Evolutionary conservation across 2,888 invertebrate species (phyloP), one percentile per base, ranked within the genome.

Genomic region (Melinopterus prodromus): DNA sequence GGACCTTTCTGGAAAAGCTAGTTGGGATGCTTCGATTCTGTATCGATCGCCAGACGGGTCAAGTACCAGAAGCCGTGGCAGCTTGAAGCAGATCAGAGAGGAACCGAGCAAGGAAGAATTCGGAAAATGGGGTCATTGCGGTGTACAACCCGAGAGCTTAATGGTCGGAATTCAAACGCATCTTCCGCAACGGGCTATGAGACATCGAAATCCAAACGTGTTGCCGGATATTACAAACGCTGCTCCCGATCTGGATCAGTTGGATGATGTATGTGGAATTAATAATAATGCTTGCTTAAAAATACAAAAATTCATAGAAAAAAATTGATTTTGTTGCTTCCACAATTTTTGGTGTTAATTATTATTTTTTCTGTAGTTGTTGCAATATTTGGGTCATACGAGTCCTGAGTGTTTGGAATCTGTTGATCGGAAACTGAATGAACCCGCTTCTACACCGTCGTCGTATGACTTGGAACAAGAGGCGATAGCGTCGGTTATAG

Each of bases 11-110:
- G 98, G 99, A 76, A 99, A 98, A 90, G 96, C 97, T 77, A 97
- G 97, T 85, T 99, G 99, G 98, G 98, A 99, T 90, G 97, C 97
- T 70, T 96, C 97, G 0, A 95, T 98, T 80, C 91, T 99, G 0
- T 97, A 97, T 89, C 94, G 95, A 87, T 94, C 95, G 85, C 95
- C 96, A 0, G 90, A 91, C 7, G 71, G 71, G 2, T 69, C 76
- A 16, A 69, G n/a, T 15, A 26, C 26, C 35, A 15, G 76, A 80
- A 77, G 71, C 80, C 78, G 69, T 69, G 36, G 15, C 70, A 78
- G 26, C 36, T 38, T 35, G 76, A 80, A 35, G 76, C 79, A 38
- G 6, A 16, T 71, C 69, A 79, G 78, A 38, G 76, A 77, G 14
- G 80, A 82, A 7, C 37, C 75, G 15, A 77, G 71, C 69, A 78